Percentiles rank a stretch among this genome's conserved stretches.
Conservation (phyloP, 2,797 vertebrate species). For the Myotis planiceps region DNA sequence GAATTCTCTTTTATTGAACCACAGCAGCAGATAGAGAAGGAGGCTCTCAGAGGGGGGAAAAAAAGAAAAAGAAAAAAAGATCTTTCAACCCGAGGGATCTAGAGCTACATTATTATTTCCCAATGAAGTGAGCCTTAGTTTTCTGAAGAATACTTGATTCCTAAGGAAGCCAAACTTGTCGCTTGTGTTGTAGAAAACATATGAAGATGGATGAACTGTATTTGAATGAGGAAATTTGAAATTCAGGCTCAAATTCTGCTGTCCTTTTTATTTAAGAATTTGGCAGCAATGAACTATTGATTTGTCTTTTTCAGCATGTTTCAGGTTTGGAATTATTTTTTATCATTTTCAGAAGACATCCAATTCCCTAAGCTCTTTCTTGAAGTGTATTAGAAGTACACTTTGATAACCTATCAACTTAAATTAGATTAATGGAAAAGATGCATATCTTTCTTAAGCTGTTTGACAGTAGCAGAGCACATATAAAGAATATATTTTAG, state of each 20-base stretch:
- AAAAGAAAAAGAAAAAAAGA: not conserved
- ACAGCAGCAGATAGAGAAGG: conserved; percentile 65
- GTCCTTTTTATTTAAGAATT: conserved; percentile 5
- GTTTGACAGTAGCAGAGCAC: not conserved
- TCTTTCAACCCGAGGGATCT: conserved; percentile 70
- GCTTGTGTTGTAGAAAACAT: conserved; percentile 7
- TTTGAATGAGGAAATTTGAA: conserved; percentile 28
- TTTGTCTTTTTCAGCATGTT: conserved; percentile 17
- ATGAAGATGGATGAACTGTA: not conserved
- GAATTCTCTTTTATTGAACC: conserved; percentile 82
- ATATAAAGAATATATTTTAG: not conserved
- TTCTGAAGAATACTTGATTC: conserved; percentile 58
- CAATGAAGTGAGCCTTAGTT: conserved; percentile 62
- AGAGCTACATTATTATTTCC: conserved; percentile 66
- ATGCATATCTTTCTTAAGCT: not conserved
- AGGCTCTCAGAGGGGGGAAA: conserved; percentile 58
- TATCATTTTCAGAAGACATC: not conserved
- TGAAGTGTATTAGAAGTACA: not conserved
- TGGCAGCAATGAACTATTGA: not conserved
- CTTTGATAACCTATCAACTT: not conserved
- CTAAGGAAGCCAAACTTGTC: conserved; percentile 56
- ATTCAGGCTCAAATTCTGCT: conserved; percentile 6
- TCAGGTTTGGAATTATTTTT: not conserved
- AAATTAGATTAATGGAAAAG: not conserved
- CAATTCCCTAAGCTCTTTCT: not conserved